A percentile compares a stretch with the other conserved stretches of the same genome.
Evolutionary conservation across 2,797 vertebrate species (phyloP).

Genomic region (Columba guinea): DNA sequence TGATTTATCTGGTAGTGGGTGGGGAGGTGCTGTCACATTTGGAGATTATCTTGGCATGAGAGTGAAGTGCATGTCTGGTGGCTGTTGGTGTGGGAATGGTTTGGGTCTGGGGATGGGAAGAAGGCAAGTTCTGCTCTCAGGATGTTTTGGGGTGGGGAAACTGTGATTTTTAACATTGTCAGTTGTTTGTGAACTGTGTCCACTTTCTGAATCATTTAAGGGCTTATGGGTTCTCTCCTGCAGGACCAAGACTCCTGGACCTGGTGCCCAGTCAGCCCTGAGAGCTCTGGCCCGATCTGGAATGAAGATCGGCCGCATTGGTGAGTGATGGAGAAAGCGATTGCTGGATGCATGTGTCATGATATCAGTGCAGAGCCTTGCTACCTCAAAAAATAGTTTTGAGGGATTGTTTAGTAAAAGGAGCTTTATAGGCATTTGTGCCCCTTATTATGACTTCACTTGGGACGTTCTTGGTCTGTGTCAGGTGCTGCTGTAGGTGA

Average conservation of each 20-base stretch:
- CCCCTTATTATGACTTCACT: no score
- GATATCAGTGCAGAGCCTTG: not conserved
- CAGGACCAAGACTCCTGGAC: constrained; percentile 98
- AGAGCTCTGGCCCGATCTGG: constrained; percentile 95
- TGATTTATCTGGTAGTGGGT: fast-evolving
- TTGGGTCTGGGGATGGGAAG: not conserved
- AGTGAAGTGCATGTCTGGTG: not conserved
- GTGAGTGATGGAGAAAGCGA: constrained; percentile 68
- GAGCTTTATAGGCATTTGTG: not conserved
- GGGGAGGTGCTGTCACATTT: not conserved
- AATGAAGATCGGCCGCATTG: constrained; percentile 98
- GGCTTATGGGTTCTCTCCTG: not conserved
- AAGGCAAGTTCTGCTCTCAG: not conserved
- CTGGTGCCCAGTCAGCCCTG: constrained; percentile 96
- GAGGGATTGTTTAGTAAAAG: not conserved
- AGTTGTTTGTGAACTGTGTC: not conserved
- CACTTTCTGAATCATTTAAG: fast-evolving
- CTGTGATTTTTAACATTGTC: not conserved
- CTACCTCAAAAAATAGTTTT: not conserved
- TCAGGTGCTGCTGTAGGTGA: not conserved
- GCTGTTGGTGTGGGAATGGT: not conserved
- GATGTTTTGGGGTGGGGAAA: not conserved
- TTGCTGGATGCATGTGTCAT: fast-evolving
- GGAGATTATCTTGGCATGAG: not conserved
- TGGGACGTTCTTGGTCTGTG: fast-evolving